Evolutionary conservation across 2,888 invertebrate species (phyloP), one percentile per base, ranked within the genome.

Genomic region (Malthinus flaveolus): DNA sequence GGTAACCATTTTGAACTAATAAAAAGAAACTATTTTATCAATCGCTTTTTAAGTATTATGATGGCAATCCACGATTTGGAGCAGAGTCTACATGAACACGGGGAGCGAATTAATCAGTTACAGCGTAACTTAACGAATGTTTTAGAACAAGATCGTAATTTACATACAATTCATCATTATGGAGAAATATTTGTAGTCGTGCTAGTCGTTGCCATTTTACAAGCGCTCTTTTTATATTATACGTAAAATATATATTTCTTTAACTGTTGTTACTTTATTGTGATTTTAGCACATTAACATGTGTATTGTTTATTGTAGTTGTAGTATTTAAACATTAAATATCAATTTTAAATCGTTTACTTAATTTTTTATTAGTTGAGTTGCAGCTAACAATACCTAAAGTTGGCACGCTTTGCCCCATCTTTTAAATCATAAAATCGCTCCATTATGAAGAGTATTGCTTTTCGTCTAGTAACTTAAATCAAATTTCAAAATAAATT

Each of bases 211-310:
- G 72, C 71, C 37, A 50, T 71, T 55, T 60, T 73, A 50, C 71
- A 74, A 64, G 71, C 72, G 50, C 47, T 72, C 73, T 64, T 80
- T 76, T 65, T 79, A 77, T 70, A 81, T 80, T 63, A 78, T 77
- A 34, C 81, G 76, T 51, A 82, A 81, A 9, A 42, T 15, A 42
- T 12, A 15, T n/a, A 7, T 15, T 6, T 15, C 23, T 15, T n/a
- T 39, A 39, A 39, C 7, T 39, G 39, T 42, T 42, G 23, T 23
- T 42, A 42, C 23, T 42, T 42, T 42, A 42, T 15, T 42, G 39
- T 42, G 13, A 42, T 42, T 23, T 15, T 42, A 42, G 39, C 39
- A 42, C 39, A 42, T 42, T 42, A 15, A 42, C 13, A 42, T 42
- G 9, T 42, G 23, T 42, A 15, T 42, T 42, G 13, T 42, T 15